These are phyloP conservation scores for Pemphigus obesinymphae DNA, from an alignment of 1,140 invertebrate genomes.

Conservation along the genomic window DNA sequence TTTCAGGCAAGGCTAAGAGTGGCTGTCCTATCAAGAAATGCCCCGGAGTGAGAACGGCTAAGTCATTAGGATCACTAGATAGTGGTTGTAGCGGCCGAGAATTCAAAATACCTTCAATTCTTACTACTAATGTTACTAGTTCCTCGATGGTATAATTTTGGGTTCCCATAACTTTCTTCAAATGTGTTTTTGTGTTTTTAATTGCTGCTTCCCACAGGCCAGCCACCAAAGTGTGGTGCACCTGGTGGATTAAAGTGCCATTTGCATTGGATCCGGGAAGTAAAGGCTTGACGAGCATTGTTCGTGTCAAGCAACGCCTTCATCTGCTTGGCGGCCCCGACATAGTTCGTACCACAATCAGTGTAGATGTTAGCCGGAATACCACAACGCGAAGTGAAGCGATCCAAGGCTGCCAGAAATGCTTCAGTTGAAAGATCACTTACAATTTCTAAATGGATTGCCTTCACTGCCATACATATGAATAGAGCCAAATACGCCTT, in stretches of 20 bases:
- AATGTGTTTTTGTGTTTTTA: slow-evolving; percentile 25
- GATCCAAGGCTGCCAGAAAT: slow-evolving; percentile 50
- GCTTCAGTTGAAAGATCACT: slow-evolving; percentile 49
- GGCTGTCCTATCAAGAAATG: slow-evolving; percentile 45
- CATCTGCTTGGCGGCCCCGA: slow-evolving; percentile 45
- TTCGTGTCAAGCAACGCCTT: not conserved
- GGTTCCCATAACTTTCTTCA: slow-evolving; percentile 46
- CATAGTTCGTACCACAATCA: slow-evolving; percentile 52
- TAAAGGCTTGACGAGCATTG: not conserved
- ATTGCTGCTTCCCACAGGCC: slow-evolving; percentile 47
- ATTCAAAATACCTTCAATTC: slow-evolving; percentile 48
- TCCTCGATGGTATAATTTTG: slow-evolving; percentile 46
- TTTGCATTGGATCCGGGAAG: not conserved
- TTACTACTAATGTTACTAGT: slow-evolving; percentile 45
- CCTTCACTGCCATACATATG: slow-evolving; percentile 51
- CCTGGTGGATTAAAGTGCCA: slow-evolving; percentile 30
- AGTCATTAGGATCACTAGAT: slow-evolving; percentile 6
- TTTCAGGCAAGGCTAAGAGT: not conserved
- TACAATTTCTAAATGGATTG: slow-evolving; percentile 52
- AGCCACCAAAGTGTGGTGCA: slow-evolving; percentile 38
- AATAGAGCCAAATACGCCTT: slow-evolving; percentile 53
- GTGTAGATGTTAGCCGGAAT: slow-evolving; percentile 48
- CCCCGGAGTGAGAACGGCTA: slow-evolving; percentile 44
- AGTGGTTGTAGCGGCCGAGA: slow-evolving; percentile 44
- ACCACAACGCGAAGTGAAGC: slow-evolving; percentile 51